Evolutionary conservation across 2,113 vertebrate species (phyloP).

Genomic region (Lycaon pictus): DNA sequence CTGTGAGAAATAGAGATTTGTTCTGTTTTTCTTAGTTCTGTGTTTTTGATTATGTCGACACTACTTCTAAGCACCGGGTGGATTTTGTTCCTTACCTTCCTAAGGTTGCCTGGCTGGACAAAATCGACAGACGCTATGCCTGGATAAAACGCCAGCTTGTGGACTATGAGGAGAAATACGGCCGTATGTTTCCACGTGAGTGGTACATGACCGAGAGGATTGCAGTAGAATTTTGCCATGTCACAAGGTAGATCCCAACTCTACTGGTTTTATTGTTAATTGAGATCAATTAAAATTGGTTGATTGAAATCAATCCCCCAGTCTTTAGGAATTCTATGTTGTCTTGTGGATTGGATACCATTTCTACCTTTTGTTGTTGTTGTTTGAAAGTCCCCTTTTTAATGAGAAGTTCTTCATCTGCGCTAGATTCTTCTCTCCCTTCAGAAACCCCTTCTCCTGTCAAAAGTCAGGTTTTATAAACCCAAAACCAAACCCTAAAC

Average conservation of each 20-base stretch:
- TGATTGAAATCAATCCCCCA: not conserved
- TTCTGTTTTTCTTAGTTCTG: not conserved
- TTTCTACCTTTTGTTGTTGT: not conserved
- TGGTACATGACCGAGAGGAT: slow-evolving; percentile 99
- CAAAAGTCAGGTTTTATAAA: not conserved
- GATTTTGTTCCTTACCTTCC: not conserved
- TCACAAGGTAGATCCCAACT: slow-evolving; percentile 91
- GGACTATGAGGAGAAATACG: slow-evolving; percentile 99
- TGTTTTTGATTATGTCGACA: slow-evolving; percentile 28
- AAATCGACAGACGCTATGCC: slow-evolving; percentile 96
- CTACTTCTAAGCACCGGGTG: not conserved
- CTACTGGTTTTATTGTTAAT: not conserved
- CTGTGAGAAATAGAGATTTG: not conserved
- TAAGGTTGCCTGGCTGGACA: slow-evolving; percentile 98
- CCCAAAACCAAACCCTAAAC: not conserved
- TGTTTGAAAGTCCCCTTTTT: not conserved
- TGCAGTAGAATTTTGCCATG: slow-evolving; percentile 97
- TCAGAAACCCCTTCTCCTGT: not conserved
- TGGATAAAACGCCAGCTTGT: slow-evolving; percentile 99
- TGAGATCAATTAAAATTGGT: not conserved
- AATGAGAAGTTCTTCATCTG: not conserved
- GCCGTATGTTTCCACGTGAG: slow-evolving; percentile 96
- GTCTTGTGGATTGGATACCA: not conserved
- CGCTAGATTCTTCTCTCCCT: not conserved
- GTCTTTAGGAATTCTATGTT: not conserved